Conservation (phyloP, 2,797 vertebrate species). For the Staurois parvus region DNA sequence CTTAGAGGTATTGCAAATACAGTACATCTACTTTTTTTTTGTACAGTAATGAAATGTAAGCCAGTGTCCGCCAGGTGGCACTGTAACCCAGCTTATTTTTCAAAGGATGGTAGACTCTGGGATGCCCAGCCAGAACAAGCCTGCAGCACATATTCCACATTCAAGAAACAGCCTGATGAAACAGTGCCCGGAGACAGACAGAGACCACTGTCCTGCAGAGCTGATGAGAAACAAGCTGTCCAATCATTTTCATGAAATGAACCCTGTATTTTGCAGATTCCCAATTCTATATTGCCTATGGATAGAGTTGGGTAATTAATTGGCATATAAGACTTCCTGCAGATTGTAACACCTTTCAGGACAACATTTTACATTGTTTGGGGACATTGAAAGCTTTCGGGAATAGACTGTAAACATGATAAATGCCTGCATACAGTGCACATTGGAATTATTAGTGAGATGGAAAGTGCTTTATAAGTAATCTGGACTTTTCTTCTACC, state of each 20-base stretch:
- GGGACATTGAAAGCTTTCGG: slow-evolving; percentile 1
- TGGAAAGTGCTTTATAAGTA: not conserved
- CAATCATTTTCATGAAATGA: slow-evolving; percentile 51
- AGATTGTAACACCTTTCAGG: slow-evolving; percentile 16
- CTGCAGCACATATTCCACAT: slow-evolving; percentile 34
- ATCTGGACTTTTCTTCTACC: not conserved
- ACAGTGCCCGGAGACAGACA: slow-evolving; percentile 14
- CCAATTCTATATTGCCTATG: slow-evolving; percentile 6
- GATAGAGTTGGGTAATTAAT: slow-evolving; percentile 19
- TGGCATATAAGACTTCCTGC: not conserved
- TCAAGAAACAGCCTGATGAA: slow-evolving; percentile 1
- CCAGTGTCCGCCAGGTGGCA: slow-evolving; percentile 45
- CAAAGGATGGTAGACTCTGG: not conserved
- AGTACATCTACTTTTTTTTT: not conserved
- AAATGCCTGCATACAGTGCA: not conserved
- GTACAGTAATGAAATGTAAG: not conserved
- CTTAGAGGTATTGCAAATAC: too few species aligned
- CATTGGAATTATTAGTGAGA: not conserved
- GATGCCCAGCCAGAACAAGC: not conserved
- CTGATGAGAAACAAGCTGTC: slow-evolving; percentile 18
- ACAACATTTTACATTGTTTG: slow-evolving; percentile 10
- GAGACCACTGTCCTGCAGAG: slow-evolving; percentile 23
- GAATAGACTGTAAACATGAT: slow-evolving; percentile 24
- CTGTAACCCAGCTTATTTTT: slow-evolving; percentile 9
- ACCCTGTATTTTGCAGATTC: slow-evolving; percentile 12